Evolutionary conservation across 2,888 invertebrate species (phyloP), one percentile per base, ranked within the genome.

Genomic region (Oligia strigilis): DNA sequence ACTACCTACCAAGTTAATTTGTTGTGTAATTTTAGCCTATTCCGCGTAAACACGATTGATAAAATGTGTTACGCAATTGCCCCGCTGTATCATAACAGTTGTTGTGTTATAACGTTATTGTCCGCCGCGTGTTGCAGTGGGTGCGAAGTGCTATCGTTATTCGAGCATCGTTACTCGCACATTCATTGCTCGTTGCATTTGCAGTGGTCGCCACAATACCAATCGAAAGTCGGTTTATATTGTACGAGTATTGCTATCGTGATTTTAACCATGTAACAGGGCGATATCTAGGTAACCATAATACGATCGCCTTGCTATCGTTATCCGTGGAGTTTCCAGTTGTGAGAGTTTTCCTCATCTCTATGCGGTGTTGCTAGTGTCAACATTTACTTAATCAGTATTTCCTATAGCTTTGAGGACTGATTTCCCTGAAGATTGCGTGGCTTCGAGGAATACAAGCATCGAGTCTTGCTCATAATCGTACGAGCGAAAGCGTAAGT

Each of bases 141-240:
- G 66, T 60, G 75, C 43, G 67, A 78, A 87, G 72, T 82, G 66
- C 85, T 85, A 66, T 85, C 81, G 81, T 85, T 85, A 73, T 85
- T 73, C 72, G 82, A 70, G n/a, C 69, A 80, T 79, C 77, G 80
- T 86, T 87, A 84, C 62, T 78, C 72, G 72, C 65, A 73, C 72
- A 77, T 80, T 80, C 79, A 87, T 87, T 75, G 81, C 81, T 87
- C 80, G 76, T 82, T 85, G 85, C 81, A 80, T 84, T 77, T 77
- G 77, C 78, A 84, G 67, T 70, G 73, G 64, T 52, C 49, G 60
- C 67, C 64, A 52, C 81, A 66, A 84, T 78, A 71, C 75, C 78
- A 73, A 87, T 88, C 60, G 77, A 55, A 80, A 80, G 77, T 78
- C 81, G 29, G 77, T 85, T 75, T 81, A 70, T 75, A 77, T 81